These are phyloP conservation scores for Betta splendens DNA, from an alignment of 2,797 vertebrate species.

Conservation along the genomic window DNA sequence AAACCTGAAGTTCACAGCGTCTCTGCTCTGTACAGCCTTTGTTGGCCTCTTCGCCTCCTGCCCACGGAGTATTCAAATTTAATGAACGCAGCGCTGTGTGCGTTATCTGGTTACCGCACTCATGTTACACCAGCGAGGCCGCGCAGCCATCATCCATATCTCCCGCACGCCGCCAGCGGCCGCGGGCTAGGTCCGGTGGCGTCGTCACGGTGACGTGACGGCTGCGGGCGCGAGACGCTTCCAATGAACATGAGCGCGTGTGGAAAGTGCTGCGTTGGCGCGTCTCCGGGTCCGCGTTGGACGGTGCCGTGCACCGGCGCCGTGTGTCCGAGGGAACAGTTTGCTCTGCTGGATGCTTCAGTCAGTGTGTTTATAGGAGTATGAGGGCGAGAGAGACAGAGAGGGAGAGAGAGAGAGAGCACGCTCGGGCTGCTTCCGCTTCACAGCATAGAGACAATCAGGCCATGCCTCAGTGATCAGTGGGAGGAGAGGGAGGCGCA, in stretches of 20 bases:
- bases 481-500: conserved; percentile 40
- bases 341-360: conserved; percentile 38
- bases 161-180: conserved; percentile 4
- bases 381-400: conserved; percentile 26
- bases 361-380: conserved; percentile 38
- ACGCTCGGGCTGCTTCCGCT: conserved; percentile 40
- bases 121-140: conserved; percentile 69
- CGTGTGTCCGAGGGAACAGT: conserved; percentile 28
- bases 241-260: background rate
- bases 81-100: conserved; percentile 74
- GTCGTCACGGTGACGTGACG: too few species aligned
- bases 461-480: conserved; percentile 50
- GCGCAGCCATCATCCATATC: conserved; percentile 15
- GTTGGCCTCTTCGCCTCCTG: conserved; percentile 52
- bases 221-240: too few species aligned
- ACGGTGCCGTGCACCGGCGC: conserved; percentile 55
- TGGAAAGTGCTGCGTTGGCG: conserved; percentile 19
- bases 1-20: background rate
- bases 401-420: conserved; percentile 5
- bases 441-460: conserved; percentile 53
- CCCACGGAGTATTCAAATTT: conserved; percentile 79
- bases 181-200: background rate
- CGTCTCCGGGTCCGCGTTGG: conserved; percentile 48
- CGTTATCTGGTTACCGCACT: conserved; percentile 81
- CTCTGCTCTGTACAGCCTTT: conserved; percentile 14